Conservation (phyloP, 2,888 invertebrate species). For the Hydraecia micacea region DNA sequence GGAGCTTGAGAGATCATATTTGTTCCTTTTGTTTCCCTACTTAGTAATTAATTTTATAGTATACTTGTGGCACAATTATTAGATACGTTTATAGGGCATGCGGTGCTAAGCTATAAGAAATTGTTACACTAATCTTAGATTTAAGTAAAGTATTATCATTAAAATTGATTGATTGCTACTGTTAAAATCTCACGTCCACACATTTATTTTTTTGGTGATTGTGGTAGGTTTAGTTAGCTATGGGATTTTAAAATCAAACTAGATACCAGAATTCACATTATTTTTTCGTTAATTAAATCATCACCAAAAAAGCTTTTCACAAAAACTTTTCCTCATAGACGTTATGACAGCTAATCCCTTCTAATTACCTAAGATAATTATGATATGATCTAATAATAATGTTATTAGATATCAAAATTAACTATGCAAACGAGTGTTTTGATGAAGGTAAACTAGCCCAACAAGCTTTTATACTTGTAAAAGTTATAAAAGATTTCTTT, state of each 20-base stretch:
- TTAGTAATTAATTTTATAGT: no score
- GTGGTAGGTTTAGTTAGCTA: not conserved
- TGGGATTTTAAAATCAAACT: slow-evolving; percentile 1
- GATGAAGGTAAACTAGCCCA: not conserved
- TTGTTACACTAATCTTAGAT: no score
- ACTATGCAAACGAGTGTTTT: not conserved
- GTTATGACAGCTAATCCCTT: not conserved
- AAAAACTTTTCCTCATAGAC: not conserved
- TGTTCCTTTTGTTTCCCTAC: no score
- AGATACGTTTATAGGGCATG: no score
- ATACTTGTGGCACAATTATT: no score
- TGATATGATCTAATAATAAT: not conserved
- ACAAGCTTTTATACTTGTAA: not conserved
- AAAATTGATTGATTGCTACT: no score
- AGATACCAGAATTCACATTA: not conserved
- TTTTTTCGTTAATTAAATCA: not conserved
- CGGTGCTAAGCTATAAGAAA: no score
- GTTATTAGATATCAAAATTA: not conserved
- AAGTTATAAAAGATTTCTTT: not conserved
- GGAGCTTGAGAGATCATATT: no score
- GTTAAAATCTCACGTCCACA: no score
- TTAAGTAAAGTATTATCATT: no score
- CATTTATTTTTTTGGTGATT: no score
- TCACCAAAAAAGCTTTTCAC: not conserved
- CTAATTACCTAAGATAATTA: not conserved